Base-by-base conservation (phyloP, 2,888 invertebrate genomes). In the Thymelicus lineola region DNA sequence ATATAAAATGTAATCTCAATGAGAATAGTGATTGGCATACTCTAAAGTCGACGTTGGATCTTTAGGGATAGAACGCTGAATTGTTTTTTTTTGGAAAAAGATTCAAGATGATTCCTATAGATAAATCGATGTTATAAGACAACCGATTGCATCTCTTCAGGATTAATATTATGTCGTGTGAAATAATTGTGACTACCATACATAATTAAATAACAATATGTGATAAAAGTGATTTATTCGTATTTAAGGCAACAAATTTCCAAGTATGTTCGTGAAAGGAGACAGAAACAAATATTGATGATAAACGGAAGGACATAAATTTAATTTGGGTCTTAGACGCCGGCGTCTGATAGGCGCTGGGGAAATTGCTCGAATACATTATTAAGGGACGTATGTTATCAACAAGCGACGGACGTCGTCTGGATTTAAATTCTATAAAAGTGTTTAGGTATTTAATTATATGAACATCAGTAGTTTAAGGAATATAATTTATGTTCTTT, bases 331-430 rank as follows among this genome's bases (percentile, higher is more conserved):
- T 80, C 82, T 46, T 84, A 82, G 82, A 79, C 81, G 77, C 79
- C 80, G 77, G 73, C 81, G 78, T 77, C 84, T 82, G 81, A 77
- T 71, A 74, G 75, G 80, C 83, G 82, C 82, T 83, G 79, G 86
- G 80, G 82, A 86, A 89, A 91, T 89, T 89, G 85, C 85, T 86
- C 80, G 91, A 91, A 91, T 91, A 90, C 86, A 91, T 91, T 90
- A 90, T 83, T 80, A 80, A 84, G 84, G 83, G 84, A 81, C 82
- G 79, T 71, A 82, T 77, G 85, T 86, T 89, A 89, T 89, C 89
- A 38, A 87, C 88, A 59, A 17, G 17, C 42, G 42, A 42, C 42
- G 10, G 12, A 4, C 42, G 9, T 9, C 38, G 12, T 42, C 42
- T 42, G 12, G 10, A 42, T 42, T 12, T 10, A 1, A 42, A 9